A percentile compares a stretch with the other conserved stretches of the same genome.
Evolutionary conservation across 2,797 vertebrate genomes (phyloP).

Genomic region (Pterois miles): DNA sequence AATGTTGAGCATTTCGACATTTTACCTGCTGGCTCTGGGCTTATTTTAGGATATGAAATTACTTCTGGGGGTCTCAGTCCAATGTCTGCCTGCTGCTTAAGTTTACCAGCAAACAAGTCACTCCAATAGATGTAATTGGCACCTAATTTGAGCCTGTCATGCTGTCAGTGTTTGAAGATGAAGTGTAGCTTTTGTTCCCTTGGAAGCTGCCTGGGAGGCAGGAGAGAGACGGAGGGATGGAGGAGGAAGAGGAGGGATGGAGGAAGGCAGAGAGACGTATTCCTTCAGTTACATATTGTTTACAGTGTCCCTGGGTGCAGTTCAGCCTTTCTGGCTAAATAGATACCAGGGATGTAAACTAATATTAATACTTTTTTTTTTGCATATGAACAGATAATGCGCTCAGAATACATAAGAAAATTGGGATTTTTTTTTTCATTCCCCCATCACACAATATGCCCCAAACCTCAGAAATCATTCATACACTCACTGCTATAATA

Average conservation of each 20-base stretch:
- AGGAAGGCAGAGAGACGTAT: neutral
- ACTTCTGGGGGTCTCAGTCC: conserved; percentile 76
- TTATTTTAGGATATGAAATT: conserved; percentile 70
- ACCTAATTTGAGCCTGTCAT: conserved; percentile 76
- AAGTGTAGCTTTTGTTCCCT: conserved; percentile 48
- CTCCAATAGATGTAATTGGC: conserved; percentile 74
- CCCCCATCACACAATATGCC: too few species aligned
- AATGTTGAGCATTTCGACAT: conserved; percentile 51
- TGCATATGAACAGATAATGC: neutral
- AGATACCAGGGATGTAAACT: conserved; percentile 2
- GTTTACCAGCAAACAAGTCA: conserved; percentile 73
- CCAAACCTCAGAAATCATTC: neutral
- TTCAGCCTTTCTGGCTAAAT: conserved; percentile 3
- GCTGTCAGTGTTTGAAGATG: conserved; percentile 63
- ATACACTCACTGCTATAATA: neutral
- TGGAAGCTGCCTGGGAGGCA: conserved; percentile 29
- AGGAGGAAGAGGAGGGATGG: neutral
- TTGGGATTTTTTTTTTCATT: too few species aligned
- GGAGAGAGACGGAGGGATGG: neutral
- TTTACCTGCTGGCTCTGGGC: conserved; percentile 39
- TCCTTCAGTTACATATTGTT: conserved; percentile 19
- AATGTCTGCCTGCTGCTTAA: conserved; percentile 72
- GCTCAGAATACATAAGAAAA: too few species aligned
- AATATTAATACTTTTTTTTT: neutral
- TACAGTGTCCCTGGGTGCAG: neutral